Conservation (phyloP, 1,140 invertebrate species). For the Tetragonula clypearis region DNA sequence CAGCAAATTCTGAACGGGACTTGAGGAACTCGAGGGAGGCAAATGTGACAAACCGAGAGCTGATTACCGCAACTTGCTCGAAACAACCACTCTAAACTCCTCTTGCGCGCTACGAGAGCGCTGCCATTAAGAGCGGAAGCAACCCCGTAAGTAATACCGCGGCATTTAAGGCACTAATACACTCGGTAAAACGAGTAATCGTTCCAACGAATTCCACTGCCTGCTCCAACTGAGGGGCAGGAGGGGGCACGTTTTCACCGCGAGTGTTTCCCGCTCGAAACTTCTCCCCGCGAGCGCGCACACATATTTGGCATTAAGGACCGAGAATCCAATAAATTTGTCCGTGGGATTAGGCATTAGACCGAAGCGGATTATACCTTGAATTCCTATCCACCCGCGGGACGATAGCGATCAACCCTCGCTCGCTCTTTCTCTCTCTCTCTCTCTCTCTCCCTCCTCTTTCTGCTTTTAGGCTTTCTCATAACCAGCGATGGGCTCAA, state of each 20-base stretch:
- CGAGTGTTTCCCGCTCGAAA: slow-evolving; percentile 43
- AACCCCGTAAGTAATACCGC: neutral
- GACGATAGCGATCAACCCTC: slow-evolving; percentile 53
- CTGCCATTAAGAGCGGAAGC: neutral
- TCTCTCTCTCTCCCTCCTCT: neutral
- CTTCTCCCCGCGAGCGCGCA: slow-evolving; percentile 16
- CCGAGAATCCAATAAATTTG: slow-evolving; percentile 64
- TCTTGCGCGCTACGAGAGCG: neutral
- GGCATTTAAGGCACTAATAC: neutral
- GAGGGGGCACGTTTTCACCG: slow-evolving; percentile 38
- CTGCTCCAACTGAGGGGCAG: slow-evolving; percentile 14
- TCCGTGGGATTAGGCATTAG: slow-evolving; percentile 60
- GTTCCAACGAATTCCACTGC: neutral
- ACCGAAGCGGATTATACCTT: slow-evolving; percentile 58
- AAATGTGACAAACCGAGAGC: neutral
- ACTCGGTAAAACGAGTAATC: neutral
- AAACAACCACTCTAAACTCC: neutral
- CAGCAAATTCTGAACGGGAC: too few species aligned
- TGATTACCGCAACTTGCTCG: neutral
- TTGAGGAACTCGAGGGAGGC: too few species aligned
- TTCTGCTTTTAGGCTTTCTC: neutral
- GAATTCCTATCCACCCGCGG: slow-evolving; percentile 46
- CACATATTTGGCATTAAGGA: slow-evolving; percentile 57
- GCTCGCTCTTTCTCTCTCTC: neutral
- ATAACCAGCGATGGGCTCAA: neutral